phyloP scores from a whole-genome alignment of 2,888 invertebrate genomes.

The Meghimatium bilineatum region DNA sequence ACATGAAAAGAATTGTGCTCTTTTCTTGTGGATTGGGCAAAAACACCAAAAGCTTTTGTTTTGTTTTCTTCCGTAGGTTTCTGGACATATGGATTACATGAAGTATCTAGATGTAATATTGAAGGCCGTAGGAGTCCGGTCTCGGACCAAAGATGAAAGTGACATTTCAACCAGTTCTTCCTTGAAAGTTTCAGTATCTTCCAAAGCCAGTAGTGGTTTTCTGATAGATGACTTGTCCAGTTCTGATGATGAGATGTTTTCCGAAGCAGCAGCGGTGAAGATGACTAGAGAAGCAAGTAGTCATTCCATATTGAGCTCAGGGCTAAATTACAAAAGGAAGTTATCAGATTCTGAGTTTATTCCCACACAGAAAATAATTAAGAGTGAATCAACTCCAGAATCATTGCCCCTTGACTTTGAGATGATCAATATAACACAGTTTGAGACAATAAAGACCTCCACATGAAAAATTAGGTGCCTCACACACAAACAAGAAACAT shows the following conservation, averaged over 20 bases:
- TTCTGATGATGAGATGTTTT: conserved; percentile 29
- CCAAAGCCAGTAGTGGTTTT: neutral
- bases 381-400: no score
- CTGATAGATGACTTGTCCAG: conserved; percentile 39
- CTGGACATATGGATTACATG: conserved; percentile 82
- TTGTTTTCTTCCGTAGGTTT: conserved; percentile 63
- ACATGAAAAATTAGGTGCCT: no score
- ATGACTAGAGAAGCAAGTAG: neutral
- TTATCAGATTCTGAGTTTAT: no score
- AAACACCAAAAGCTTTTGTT: neutral
- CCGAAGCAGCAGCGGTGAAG: neutral
- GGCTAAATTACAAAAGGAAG: no score
- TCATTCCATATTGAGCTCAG: no score
- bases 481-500: no score
- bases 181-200: neutral
- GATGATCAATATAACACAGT: no score
- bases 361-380: no score
- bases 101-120: conserved; percentile 80
- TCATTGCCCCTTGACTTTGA: no score
- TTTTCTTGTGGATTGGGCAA: no score
- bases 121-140: conserved; percentile 77
- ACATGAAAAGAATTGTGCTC: no score
- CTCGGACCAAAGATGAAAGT: conserved; percentile 67
- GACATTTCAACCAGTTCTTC: neutral
- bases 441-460: no score